phyloP scores from a whole-genome alignment of 2,888 invertebrate species.

The Opisthograptis luteolata region DNA sequence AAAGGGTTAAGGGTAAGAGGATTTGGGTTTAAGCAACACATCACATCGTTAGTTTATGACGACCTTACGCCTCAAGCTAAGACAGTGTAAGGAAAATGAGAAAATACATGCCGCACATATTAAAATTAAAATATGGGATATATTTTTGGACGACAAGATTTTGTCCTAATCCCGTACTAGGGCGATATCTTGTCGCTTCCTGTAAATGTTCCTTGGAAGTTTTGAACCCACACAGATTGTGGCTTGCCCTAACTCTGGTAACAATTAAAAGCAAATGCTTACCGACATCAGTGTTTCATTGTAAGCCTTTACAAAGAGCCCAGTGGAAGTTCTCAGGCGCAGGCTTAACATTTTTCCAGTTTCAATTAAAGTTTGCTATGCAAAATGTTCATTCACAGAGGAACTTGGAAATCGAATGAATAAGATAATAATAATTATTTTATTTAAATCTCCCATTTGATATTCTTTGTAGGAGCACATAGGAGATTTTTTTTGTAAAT shows the following conservation, averaged over 20 bases:
- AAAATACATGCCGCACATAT: constrained; percentile 8
- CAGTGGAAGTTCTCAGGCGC: constrained; percentile 48
- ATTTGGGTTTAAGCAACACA: constrained; percentile 15
- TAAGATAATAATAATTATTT: too few relatives aligned
- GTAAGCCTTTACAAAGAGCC: constrained; percentile 51
- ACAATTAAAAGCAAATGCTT: constrained; percentile 65
- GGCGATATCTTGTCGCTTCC: constrained; percentile 18
- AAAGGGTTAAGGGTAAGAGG: constrained; percentile 18
- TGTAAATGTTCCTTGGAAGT: constrained; percentile 22
- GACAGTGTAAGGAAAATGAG: constrained; percentile 2
- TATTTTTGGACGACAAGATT: constrained; percentile 19
- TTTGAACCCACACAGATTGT: constrained; percentile 43
- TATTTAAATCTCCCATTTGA: too few relatives aligned
- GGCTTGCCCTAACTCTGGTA: constrained; percentile 39
- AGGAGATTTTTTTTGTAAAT: too few relatives aligned
- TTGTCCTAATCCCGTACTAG: constrained; percentile 15
- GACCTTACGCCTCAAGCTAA: neutral
- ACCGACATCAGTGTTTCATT: constrained; percentile 55
- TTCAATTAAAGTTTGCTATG: constrained; percentile 40
- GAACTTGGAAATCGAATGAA: neutral
- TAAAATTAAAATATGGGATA: constrained; percentile 15
- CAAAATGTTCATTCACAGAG: constrained; percentile 34
- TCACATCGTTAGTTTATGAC: constrained; percentile 22
- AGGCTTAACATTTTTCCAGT: constrained; percentile 47
- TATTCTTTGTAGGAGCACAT: too few relatives aligned